A percentile compares a stretch with the other conserved stretches of the same genome.
These are phyloP conservation scores for Urocynchramus pylzowi DNA, from an alignment of 2,113 vertebrate genomes.

Conservation along the genomic window DNA sequence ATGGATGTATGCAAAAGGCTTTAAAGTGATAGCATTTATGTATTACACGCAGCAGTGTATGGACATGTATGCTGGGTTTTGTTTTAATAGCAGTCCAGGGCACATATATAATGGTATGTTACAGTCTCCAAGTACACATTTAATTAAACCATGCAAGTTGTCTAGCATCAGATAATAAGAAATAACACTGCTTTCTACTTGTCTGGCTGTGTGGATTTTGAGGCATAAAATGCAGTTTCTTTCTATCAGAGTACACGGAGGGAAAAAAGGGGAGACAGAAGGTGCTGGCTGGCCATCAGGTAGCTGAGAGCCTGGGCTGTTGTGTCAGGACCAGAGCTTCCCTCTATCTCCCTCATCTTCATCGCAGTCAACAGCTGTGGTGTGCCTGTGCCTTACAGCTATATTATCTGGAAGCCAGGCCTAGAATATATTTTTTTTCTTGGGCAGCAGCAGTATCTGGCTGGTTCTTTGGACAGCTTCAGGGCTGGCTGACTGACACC, in stretches of 20 bases:
- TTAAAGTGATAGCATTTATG: background rate
- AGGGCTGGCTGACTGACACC: constrained; percentile 50
- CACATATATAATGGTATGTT: background rate
- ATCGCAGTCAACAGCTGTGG: constrained; percentile 42
- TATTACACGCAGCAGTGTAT: background rate
- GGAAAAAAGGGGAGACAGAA: background rate
- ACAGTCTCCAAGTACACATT: background rate
- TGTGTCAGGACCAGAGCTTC: background rate
- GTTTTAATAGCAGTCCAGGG: background rate
- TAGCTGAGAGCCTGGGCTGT: constrained; percentile 42
- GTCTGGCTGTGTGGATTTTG: background rate
- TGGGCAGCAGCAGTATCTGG: constrained; percentile 35
- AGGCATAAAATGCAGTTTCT: background rate
- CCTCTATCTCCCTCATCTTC: constrained; percentile 42
- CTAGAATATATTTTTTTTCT: constrained; percentile 44
- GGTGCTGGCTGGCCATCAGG: background rate
- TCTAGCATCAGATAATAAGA: background rate
- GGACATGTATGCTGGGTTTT: background rate
- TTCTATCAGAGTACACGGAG: background rate
- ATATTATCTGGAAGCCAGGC: constrained; percentile 65
- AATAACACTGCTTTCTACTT: background rate
- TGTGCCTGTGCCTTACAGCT: constrained; percentile 69
- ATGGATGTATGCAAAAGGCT: background rate
- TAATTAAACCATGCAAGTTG: background rate
- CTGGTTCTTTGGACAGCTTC: constrained; percentile 55